These are phyloP conservation scores for Acrobeloides nanus DNA, from an alignment of 2,888 invertebrate genomes.

Conservation along the genomic window DNA sequence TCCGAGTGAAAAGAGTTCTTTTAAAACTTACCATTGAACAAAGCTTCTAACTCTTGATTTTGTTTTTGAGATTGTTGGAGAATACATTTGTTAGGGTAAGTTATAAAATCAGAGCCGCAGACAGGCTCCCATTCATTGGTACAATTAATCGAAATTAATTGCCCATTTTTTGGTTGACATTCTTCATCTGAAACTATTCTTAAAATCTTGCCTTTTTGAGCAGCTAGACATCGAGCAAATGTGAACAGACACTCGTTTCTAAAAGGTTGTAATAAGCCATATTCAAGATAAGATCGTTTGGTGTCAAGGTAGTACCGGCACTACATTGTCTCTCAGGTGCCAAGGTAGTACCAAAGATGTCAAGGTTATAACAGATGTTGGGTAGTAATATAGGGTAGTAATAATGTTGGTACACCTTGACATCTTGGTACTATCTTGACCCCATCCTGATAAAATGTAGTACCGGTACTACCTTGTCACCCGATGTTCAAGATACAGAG, in stretches of 20 bases:
- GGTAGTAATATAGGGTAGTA: too few species aligned
- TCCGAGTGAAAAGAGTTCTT: conserved; percentile 5
- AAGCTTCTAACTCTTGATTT: conserved; percentile 30
- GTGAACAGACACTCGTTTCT: conserved; percentile 33
- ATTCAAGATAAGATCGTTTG: too few species aligned
- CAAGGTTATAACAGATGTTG: too few species aligned
- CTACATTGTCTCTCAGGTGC: too few species aligned
- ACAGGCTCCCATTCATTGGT: conserved; percentile 28
- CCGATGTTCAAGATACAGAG: too few species aligned
- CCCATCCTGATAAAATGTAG: too few species aligned
- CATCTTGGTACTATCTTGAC: too few species aligned
- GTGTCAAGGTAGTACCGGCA: too few species aligned
- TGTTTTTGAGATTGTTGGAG: conserved; percentile 22
- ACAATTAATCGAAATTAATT: conserved; percentile 22
- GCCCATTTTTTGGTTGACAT: conserved; percentile 18
- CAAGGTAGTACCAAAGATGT: too few species aligned
- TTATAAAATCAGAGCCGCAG: conserved; percentile 36
- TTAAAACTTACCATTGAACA: conserved; percentile 35
- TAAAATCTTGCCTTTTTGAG: conserved; percentile 24
- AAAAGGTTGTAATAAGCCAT: too few species aligned
- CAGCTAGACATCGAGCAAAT: conserved; percentile 43
- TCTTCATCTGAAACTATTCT: conserved; percentile 18
- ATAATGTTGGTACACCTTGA: too few species aligned
- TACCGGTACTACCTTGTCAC: too few species aligned
- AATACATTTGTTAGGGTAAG: conserved; percentile 27